Evolutionary conservation across 2,888 invertebrate genomes (phyloP).

Genomic region (Heliothis peltigera): DNA sequence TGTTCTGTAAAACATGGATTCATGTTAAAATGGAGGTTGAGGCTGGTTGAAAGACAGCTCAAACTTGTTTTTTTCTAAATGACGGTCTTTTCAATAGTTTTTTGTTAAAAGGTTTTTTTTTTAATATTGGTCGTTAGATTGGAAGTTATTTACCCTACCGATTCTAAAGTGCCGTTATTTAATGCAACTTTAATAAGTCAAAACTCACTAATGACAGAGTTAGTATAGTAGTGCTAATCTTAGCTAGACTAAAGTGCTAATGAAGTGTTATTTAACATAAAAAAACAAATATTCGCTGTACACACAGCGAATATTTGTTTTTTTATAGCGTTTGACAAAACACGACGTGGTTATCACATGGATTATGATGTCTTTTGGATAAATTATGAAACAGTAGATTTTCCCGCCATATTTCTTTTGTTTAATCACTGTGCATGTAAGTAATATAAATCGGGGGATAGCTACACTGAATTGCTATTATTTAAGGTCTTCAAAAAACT

Average conservation of each 20-base stretch:
- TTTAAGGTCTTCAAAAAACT: too few relatives aligned
- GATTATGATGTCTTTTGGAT: not conserved
- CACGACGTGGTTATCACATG: slow-evolving; percentile 9
- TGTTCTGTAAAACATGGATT: slow-evolving; percentile 91
- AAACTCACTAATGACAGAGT: slow-evolving; percentile 20
- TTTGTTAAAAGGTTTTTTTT: not conserved
- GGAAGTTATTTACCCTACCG: too few relatives aligned
- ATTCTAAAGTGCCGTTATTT: not conserved
- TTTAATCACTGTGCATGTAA: too few relatives aligned
- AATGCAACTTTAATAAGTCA: not conserved
- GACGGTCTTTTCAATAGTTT: slow-evolving; percentile 7
- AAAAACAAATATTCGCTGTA: too few relatives aligned
- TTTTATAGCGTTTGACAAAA: not conserved
- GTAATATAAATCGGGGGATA: too few relatives aligned
- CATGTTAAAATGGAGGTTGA: slow-evolving; percentile 22
- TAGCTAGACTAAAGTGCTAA: slow-evolving; percentile 55
- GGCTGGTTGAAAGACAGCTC: slow-evolving; percentile 66
- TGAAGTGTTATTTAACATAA: slow-evolving; percentile 57
- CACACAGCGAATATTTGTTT: slow-evolving; percentile 24
- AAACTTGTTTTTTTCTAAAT: slow-evolving; percentile 46
- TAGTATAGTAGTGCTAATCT: slow-evolving; percentile 47
- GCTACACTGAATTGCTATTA: too few relatives aligned
- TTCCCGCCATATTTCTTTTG: too few relatives aligned
- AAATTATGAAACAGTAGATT: too few relatives aligned
- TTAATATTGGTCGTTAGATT: not conserved